phyloP scores from a whole-genome alignment of 2,888 invertebrate genomes.

The Platynereis dumerilii region DNA sequence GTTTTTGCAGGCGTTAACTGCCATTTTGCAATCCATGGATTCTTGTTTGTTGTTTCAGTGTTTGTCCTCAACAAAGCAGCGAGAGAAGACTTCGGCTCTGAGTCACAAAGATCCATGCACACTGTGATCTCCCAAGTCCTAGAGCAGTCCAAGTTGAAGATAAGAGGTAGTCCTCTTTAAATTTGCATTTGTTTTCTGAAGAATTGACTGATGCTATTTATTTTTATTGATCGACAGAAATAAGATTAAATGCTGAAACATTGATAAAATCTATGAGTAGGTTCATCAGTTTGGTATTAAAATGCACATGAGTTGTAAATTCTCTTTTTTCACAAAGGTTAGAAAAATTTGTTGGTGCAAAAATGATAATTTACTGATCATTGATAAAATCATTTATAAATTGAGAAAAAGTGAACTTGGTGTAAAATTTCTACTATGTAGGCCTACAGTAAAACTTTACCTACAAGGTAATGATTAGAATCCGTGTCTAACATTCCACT shows the following conservation, averaged over 20 bases:
- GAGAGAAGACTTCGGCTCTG: conserved; percentile 70
- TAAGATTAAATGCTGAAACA: neutral
- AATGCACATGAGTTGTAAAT: no score
- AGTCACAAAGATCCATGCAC: conserved; percentile 53
- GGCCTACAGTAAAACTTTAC: no score
- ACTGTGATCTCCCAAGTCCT: conserved; percentile 49
- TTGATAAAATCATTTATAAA: no score
- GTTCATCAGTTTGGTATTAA: neutral
- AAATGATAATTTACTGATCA: no score
- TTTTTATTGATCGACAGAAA: neutral
- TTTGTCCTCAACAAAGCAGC: conserved; percentile 83
- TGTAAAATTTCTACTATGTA: no score
- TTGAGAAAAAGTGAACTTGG: no score
- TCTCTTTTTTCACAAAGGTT: no score
- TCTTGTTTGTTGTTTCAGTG: conserved; percentile 64
- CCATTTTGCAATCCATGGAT: no score
- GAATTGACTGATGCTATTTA: neutral
- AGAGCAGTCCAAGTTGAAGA: conserved; percentile 58
- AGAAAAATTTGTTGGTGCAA: no score
- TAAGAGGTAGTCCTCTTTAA: conserved; percentile 47
- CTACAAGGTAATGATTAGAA: no score
- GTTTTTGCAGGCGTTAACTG: no score
- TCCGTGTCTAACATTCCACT: no score
- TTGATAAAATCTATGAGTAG: neutral
- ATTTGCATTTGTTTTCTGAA: neutral